These are phyloP conservation scores for Terrapene triunguis DNA, from an alignment of 2,113 vertebrate genomes.

Conservation along the genomic window DNA sequence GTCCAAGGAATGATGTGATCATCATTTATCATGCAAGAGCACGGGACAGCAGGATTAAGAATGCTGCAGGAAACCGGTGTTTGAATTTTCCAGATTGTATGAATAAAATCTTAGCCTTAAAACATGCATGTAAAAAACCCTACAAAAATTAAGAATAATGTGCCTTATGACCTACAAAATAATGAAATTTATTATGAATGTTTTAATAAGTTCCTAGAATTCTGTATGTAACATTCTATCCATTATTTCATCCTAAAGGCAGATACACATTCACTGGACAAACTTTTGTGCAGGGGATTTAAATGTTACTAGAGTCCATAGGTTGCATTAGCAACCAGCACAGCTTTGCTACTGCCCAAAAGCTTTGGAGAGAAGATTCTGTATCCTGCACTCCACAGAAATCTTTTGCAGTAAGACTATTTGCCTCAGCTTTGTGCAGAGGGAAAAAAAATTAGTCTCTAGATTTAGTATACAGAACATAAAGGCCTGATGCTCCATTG, in stretches of 20 bases:
- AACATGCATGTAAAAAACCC: not conserved
- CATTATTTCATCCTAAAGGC: not conserved
- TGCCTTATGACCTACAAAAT: not conserved
- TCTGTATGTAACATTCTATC: not conserved
- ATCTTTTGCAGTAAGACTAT: not conserved
- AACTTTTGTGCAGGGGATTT: not conserved
- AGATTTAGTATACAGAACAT: not conserved
- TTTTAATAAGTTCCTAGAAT: not conserved
- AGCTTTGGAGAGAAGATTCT: not conserved
- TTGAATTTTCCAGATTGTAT: not conserved
- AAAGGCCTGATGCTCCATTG: not conserved
- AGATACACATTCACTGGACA: accelerated
- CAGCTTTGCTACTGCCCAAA: not conserved
- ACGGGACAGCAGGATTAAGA: not conserved
- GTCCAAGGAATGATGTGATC: too few relatives aligned
- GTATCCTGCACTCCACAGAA: accelerated
- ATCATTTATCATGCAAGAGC: not conserved
- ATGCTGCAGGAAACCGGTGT: not conserved
- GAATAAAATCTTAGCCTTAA: not conserved
- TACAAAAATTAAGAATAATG: not conserved
- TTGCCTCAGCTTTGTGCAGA: not conserved
- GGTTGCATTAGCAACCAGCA: not conserved
- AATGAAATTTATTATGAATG: accelerated
- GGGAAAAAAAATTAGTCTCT: not conserved
- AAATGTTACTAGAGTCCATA: not conserved